phyloP scores from a whole-genome alignment of 2,113 vertebrate genomes.

The Catharus bicknelli region DNA sequence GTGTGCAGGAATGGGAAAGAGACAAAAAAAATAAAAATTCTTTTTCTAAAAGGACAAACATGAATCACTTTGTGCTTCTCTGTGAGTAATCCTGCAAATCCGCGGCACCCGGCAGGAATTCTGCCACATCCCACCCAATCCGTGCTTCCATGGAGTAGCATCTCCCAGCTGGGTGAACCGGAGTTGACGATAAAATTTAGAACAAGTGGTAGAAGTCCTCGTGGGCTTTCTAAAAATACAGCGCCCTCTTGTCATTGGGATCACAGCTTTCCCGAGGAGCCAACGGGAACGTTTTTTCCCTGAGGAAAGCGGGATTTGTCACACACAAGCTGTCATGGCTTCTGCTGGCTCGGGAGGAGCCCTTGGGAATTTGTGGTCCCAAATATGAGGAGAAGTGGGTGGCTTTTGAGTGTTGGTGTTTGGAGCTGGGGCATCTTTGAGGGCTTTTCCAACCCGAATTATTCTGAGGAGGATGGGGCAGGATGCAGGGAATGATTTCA shows the following conservation, averaged over 20 bases:
- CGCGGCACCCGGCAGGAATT: background rate
- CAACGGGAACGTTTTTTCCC: background rate
- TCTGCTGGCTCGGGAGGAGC: background rate
- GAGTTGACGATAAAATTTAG: background rate
- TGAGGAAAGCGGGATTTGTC: background rate
- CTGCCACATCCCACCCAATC: background rate
- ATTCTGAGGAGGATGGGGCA: background rate
- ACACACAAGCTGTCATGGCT: background rate
- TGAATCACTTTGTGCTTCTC: conserved; percentile 5
- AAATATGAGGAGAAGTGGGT: background rate
- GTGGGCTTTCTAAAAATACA: background rate
- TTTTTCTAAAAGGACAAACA: background rate
- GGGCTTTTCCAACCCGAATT: background rate
- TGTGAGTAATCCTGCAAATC: conserved; percentile 20
- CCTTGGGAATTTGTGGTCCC: background rate
- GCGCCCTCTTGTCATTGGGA: background rate
- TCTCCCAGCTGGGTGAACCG: background rate
- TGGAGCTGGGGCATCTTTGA: background rate
- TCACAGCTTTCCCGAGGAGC: background rate
- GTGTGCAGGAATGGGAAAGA: background rate
- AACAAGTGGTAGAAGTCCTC: background rate
- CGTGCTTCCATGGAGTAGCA: background rate
- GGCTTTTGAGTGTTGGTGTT: background rate
- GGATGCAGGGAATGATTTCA: background rate
- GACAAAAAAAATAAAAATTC: background rate